Percentiles rank a stretch among this genome's conserved stretches.
Conservation (phyloP, 2,113 vertebrate species). For the Centropus bengalensis region DNA sequence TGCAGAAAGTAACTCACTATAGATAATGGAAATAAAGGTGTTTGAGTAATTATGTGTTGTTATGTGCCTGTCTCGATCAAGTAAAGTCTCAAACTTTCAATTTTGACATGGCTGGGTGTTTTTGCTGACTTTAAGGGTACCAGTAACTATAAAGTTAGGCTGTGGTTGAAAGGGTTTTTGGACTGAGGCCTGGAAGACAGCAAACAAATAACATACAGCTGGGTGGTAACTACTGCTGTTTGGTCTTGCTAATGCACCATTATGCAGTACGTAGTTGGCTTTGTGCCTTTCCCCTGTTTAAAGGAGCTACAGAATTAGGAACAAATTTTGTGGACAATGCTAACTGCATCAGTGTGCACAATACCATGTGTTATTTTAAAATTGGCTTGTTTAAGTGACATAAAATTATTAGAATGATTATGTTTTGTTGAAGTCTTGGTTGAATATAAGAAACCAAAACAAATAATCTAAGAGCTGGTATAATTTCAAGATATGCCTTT, state of each 20-base stretch:
- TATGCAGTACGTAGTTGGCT: background rate
- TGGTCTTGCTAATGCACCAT: background rate
- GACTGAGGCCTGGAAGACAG: background rate
- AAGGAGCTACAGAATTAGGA: background rate
- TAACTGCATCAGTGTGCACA: background rate
- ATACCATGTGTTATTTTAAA: fast-evolving
- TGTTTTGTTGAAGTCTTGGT: background rate
- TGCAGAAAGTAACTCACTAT: background rate
- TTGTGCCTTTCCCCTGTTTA: background rate
- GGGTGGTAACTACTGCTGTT: background rate
- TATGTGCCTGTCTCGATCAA: background rate
- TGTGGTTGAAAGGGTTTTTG: background rate
- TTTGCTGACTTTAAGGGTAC: background rate
- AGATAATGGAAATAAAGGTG: background rate
- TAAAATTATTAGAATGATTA: background rate
- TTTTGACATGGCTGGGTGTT: background rate
- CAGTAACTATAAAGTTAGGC: background rate
- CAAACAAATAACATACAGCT: background rate
- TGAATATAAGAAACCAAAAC: background rate
- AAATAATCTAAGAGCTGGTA: background rate
- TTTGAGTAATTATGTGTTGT: background rate
- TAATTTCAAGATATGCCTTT: background rate
- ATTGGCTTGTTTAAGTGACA: background rate
- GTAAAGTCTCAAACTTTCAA: background rate
- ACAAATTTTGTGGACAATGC: background rate